These are phyloP conservation scores for Bubo scandiacus DNA, from an alignment of 2,113 vertebrate genomes.

Conservation along the genomic window DNA sequence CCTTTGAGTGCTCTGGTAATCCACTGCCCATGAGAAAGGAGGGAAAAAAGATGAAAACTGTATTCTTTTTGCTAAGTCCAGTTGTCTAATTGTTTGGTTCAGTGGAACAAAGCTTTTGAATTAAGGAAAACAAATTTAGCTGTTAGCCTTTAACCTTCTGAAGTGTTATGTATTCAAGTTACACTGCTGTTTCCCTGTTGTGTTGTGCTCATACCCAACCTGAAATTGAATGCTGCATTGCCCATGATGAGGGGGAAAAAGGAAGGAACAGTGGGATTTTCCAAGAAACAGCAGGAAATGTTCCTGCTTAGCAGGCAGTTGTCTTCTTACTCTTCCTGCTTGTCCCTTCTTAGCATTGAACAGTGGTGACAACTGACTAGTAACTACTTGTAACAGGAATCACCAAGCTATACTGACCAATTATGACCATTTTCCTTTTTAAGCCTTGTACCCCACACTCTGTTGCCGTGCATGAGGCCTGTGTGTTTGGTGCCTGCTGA, in stretches of 20 bases:
- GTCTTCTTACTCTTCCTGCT: background rate
- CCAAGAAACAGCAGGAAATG: background rate
- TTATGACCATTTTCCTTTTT: background rate
- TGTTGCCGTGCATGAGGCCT: accelerated
- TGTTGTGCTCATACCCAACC: background rate
- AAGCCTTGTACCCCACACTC: background rate
- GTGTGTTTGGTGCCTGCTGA: background rate
- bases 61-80: background rate
- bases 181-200: background rate
- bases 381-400: background rate
- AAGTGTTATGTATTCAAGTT: background rate
- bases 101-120: background rate
- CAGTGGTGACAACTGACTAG: background rate
- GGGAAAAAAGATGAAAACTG: background rate
- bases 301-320: background rate
- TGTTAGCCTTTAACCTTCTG: background rate
- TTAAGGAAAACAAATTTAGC: background rate
- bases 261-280: background rate
- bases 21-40: background rate
- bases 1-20: background rate
- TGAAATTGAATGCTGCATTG: background rate
- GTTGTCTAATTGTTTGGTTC: background rate
- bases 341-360: background rate
- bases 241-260: accelerated
- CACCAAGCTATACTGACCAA: background rate